Base-by-base conservation (phyloP, 2,888 invertebrate species). In the Chrysopilus asiliformis region DNA sequence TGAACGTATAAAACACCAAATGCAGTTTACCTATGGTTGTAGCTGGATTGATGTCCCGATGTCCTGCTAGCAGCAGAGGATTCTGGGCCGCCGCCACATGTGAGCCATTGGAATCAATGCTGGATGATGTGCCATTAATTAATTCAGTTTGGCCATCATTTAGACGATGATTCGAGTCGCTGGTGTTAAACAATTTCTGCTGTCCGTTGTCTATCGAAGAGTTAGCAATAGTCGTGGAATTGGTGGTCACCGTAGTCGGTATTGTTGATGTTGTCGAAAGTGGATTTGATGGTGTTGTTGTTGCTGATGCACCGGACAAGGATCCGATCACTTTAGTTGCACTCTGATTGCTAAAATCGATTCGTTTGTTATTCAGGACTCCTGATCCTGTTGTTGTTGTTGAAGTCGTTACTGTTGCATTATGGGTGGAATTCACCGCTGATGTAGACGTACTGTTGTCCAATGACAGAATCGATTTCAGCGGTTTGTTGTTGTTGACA, bases 391-490 rank as follows among this genome's bases (percentile, higher is more conserved):
- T 16, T 16, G 29, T 18, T 5, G 14, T 26, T 27, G 47, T 36
- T 40, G 41, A 39, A 9, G 41, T 12, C 8, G 16, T 26, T 15
- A 22, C 22, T 22, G 22, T 22, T 8, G 10, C 10, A 22, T 22
- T 22, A n/a, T n/a, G n/a, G n/a, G n/a, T n/a, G n/a, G n/a, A n/a
- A n/a, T n/a, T n/a, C n/a, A n/a, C 20, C 9, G 36, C 19, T 9
- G 36, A 7, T 31, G 32, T 18, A 12, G 32, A 18, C 10, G 32
- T 40, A 41, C 43, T 50, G 44, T 51, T 56, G 41, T 62, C 61
- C 39, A 62, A 43, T 9, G 61, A 62, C 20, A 61, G 48, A 36
- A 62, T 47, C 30, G 60, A 53, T 49, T 56, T 58, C 25, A 62
- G 49, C 18, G 57, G 55, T 46, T 60, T 62, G 48, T 62, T 62